phyloP scores from a whole-genome alignment of 2,888 invertebrate species.

The Gastrophysa polygoni region DNA sequence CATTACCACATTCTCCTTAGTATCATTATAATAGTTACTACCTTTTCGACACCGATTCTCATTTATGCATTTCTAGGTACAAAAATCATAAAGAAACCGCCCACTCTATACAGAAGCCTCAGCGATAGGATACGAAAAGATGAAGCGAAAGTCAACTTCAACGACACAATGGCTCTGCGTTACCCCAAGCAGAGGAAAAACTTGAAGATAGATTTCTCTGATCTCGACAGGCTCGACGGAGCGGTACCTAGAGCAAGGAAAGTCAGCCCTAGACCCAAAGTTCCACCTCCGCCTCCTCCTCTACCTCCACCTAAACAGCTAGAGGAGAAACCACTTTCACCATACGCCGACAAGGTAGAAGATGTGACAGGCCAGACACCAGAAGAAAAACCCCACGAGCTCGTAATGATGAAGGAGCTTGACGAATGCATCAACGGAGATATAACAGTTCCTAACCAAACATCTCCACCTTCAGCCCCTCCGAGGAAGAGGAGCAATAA shows the following conservation, averaged over 20 bases:
- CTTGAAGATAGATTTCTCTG: conserved; percentile 66
- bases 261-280: conserved; percentile 55
- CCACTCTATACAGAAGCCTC: conserved; percentile 52
- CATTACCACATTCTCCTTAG: too few species aligned
- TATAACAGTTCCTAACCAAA: conserved; percentile 10
- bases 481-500: conserved; percentile 56
- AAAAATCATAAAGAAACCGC: background rate
- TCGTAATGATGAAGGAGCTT: conserved; percentile 26
- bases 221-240: conserved; percentile 51
- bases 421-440: conserved; percentile 24
- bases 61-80: too few species aligned
- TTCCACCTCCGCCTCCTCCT: conserved; percentile 61
- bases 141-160: conserved; percentile 65
- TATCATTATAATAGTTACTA: too few species aligned
- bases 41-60: too few species aligned
- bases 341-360: too few species aligned
- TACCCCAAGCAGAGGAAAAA: conserved; percentile 66
- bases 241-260: conserved; percentile 43
- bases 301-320: background rate
- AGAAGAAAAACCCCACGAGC: conserved; percentile 14
- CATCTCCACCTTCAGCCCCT: conserved; percentile 52
- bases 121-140: conserved; percentile 56
- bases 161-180: conserved; percentile 85
- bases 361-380: too few species aligned
- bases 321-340: too few species aligned